Conservation (phyloP, 1,140 invertebrate species). For the Drosophila sturtevanti region DNA sequence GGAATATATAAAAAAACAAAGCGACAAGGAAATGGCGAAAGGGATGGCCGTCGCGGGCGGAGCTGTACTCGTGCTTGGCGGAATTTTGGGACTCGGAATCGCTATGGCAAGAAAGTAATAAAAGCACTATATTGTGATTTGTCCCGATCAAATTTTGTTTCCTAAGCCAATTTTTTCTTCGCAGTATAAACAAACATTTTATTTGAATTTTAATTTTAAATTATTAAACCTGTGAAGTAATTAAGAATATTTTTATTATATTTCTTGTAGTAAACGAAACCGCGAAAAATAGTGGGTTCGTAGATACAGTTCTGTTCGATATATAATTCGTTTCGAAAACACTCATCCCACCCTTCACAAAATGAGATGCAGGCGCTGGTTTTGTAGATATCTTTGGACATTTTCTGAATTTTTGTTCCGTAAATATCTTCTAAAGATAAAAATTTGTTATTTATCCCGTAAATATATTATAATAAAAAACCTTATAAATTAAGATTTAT, state of each 20-base stretch:
- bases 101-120: constrained; percentile 88
- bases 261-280: constrained; percentile 76
- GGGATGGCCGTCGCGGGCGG: constrained; percentile 95
- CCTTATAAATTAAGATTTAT: too few species aligned
- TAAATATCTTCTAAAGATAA: too few species aligned
- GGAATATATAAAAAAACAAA: constrained; percentile 91
- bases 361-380: constrained; percentile 12
- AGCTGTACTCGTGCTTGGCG: constrained; percentile 90
- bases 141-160: constrained; percentile 8
- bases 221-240: constrained; percentile 30
- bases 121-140: constrained; percentile 7
- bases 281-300: constrained; percentile 63
- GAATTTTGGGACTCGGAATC: constrained; percentile 90
- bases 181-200: constrained; percentile 18
- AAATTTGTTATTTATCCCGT: too few species aligned
- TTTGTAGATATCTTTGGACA: constrained; percentile 20
- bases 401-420: not conserved
- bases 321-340: constrained; percentile 36
- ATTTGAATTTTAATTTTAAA: constrained; percentile 43
- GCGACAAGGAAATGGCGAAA: constrained; percentile 94
- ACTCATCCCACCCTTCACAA: constrained; percentile 13
- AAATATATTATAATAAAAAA: too few species aligned
- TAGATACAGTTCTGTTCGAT: constrained; percentile 27
- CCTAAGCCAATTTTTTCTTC: not conserved
- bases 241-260: constrained; percentile 17